Evolutionary conservation across 2,888 invertebrate genomes (phyloP).

Genomic region (Halictus quadricinctus): DNA sequence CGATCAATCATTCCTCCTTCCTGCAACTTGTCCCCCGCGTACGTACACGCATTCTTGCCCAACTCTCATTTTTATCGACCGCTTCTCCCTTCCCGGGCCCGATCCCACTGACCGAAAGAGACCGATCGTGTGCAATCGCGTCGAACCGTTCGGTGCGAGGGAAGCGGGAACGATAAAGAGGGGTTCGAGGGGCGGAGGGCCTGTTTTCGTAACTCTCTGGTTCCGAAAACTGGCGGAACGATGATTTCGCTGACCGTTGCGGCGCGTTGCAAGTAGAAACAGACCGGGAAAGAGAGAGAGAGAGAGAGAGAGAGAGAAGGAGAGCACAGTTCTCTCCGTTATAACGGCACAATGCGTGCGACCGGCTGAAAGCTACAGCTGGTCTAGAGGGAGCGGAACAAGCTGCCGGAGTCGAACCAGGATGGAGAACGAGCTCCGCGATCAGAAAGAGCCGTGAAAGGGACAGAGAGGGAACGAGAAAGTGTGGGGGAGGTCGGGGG

Average conservation of each 20-base stretch:
- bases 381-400: not conserved
- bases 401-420: not conserved
- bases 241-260: slow-evolving; percentile 52
- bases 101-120: slow-evolving; percentile 45
- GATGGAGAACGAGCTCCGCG: not conserved
- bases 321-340: slow-evolving; percentile 50
- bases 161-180: not conserved
- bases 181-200: too few relatives aligned
- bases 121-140: slow-evolving; percentile 16
- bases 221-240: not conserved
- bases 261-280: not conserved
- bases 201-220: slow-evolving; percentile 42
- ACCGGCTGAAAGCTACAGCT: slow-evolving; percentile 38
- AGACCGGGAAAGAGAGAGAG: not conserved
- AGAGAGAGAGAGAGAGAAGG: slow-evolving; percentile 11
- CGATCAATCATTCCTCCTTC: slow-evolving; percentile 32
- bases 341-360: slow-evolving; percentile 66
- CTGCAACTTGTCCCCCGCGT: not conserved
- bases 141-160: not conserved
- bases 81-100: not conserved
- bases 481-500: not conserved
- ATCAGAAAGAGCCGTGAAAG: not conserved
- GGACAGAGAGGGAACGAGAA: not conserved
- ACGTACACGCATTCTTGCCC: not conserved
- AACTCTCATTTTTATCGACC: slow-evolving; percentile 7